Percentiles rank a stretch among this genome's conserved stretches.
phyloP scores from a whole-genome alignment of 2,888 invertebrate species.

The Caenorhabditis zanzibari region DNA sequence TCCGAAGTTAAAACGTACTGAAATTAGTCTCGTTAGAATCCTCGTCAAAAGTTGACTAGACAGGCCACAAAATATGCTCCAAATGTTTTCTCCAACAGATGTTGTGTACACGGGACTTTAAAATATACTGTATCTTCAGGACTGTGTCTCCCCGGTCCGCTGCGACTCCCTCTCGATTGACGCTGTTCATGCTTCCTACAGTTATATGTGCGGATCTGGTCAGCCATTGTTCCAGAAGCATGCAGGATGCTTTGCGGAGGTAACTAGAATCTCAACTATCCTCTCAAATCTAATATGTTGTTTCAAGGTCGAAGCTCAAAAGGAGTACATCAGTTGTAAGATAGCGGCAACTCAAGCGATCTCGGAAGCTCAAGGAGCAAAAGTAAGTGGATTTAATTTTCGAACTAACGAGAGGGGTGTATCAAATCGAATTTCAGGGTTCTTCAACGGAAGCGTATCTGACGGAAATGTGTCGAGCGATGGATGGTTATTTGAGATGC shows the following conservation, averaged over 20 bases:
- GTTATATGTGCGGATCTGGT: slow-evolving; percentile 82
- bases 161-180: slow-evolving; percentile 80
- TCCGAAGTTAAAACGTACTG: too few species aligned
- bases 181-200: slow-evolving; percentile 82
- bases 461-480: slow-evolving; percentile 78
- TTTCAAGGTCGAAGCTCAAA: slow-evolving; percentile 78
- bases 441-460: slow-evolving; percentile 76
- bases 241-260: slow-evolving; percentile 82
- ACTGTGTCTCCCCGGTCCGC: slow-evolving; percentile 72
- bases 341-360: slow-evolving; percentile 80
- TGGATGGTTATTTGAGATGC: slow-evolving; percentile 82
- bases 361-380: slow-evolving; percentile 77
- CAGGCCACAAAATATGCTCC: too few species aligned
- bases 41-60: too few species aligned
- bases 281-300: too few species aligned
- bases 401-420: too few species aligned
- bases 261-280: neutral
- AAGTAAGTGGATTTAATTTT: slow-evolving; percentile 55
- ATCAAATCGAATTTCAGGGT: too few species aligned
- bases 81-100: too few species aligned
- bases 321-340: slow-evolving; percentile 80
- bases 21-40: too few species aligned
- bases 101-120: slow-evolving; percentile 1
- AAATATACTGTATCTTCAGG: slow-evolving; percentile 71
- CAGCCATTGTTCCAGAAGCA: slow-evolving; percentile 80